Base-by-base conservation (phyloP, 2,888 invertebrate genomes). In the Rapana venosa region DNA sequence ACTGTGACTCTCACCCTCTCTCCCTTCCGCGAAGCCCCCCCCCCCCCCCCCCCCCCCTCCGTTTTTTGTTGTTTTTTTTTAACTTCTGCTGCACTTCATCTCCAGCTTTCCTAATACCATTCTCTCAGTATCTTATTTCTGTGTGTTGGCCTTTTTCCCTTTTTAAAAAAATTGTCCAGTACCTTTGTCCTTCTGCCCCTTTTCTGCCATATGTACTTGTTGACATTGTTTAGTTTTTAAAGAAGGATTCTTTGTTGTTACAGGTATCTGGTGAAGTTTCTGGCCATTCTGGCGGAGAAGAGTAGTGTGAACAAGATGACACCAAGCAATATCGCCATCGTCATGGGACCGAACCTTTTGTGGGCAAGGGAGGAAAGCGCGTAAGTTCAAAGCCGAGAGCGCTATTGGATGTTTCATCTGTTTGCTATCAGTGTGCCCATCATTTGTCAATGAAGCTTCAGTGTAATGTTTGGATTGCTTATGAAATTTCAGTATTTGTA, bases 301-400 rank as follows among this genome's bases (percentile, higher is more conserved):
- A 97, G 98, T 93, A 97, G 97, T 93, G 97, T 97, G 91, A 99
- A 99, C 96, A 99, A 99, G 97, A 99, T 99, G 99, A 98, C 98
- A n/a, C 97, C 98, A 0, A 98, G 98, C 92, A 99, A 99, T 96
- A 97, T 99, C 95, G 98, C 99, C 32, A 99, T 99, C 95, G 99
- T 99, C 15, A 98, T 99, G 95, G 98, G 99, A 6, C 99, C 99
- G 0, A 99, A 99, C 97, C 97, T 99, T 92, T 97, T 99, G 90
- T 98, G 98, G 98, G 97, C 97, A 88, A 97, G 97, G 36, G 94
- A 94, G 36, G 88, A 88, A n/a, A 85, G 58, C 61, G 58, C 88
- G 88, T 88, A 84, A 66, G 88, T 88, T 17, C 17, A n/a, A n/a
- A 8, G 11, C 61, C 22, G 15, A 8, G n/a, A 74, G 22, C n/a